Percentiles rank a stretch among this genome's conserved stretches.
Conservation (phyloP, 2,888 invertebrate genomes). For the Oscheius myriophilus region DNA sequence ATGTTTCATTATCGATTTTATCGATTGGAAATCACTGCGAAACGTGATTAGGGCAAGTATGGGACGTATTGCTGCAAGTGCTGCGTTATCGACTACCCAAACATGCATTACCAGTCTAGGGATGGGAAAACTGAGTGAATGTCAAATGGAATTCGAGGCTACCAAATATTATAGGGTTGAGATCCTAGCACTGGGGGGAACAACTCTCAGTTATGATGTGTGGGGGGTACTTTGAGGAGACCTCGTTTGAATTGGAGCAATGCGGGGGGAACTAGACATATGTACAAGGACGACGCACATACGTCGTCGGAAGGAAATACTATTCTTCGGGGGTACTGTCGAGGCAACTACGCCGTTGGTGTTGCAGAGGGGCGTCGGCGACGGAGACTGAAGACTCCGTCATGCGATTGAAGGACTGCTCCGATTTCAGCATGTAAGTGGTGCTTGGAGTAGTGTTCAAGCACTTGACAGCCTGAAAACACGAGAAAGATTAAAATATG, state of each 20-base stretch:
- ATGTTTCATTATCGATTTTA: too few species aligned
- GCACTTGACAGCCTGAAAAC: slow-evolving; percentile 83
- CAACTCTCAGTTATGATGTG: slow-evolving; percentile 10
- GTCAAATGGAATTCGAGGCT: background rate
- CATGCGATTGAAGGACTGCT: slow-evolving; percentile 68
- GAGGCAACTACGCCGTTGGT: background rate
- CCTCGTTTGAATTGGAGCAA: slow-evolving; percentile 2
- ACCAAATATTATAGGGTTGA: background rate
- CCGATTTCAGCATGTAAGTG: slow-evolving; percentile 86
- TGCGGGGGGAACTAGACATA: too few species aligned
- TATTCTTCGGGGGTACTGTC: slow-evolving; percentile 24
- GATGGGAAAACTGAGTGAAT: background rate
- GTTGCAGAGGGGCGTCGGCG: slow-evolving; percentile 17
- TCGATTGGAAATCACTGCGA: too few species aligned
- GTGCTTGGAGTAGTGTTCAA: slow-evolving; percentile 92
- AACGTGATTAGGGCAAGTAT: too few species aligned
- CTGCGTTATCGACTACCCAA: slow-evolving; percentile 8
- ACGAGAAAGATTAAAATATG: too few species aligned
- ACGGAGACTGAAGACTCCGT: slow-evolving; percentile 64
- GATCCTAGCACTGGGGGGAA: slow-evolving; percentile 17
- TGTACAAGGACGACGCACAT: background rate
- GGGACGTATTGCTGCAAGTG: slow-evolving; percentile 6
- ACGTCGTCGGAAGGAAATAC: slow-evolving; percentile 4
- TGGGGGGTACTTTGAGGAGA: background rate
- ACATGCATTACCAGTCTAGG: slow-evolving; percentile 16